These are phyloP conservation scores for Rhinopithecus roxellana DNA, from an alignment of 2,113 vertebrate genomes.

Conservation along the genomic window DNA sequence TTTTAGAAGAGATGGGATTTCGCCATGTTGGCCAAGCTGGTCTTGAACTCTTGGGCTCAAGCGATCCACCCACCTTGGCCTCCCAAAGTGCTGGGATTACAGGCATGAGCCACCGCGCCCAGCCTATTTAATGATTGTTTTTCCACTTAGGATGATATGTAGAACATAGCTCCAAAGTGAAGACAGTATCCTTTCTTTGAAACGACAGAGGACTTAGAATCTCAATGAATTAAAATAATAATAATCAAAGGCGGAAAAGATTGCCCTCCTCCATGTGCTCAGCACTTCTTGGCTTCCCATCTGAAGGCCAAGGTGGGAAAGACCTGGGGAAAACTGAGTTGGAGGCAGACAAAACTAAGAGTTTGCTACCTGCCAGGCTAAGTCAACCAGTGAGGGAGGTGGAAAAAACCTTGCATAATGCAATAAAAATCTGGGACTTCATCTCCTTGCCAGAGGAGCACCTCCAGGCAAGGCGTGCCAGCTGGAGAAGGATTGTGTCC, in stretches of 20 bases:
- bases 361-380: not conserved
- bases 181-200: not conserved
- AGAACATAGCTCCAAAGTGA: not conserved
- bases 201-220: not conserved
- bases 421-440: not conserved
- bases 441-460: not conserved
- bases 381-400: not conserved
- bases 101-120: too few species aligned
- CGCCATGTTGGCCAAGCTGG: too few species aligned
- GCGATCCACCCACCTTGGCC: too few species aligned
- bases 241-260: not conserved
- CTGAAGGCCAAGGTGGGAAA: too few species aligned
- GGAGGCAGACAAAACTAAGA: fast-evolving
- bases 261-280: too few species aligned
- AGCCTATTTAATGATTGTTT: not conserved
- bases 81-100: too few species aligned
- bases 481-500: not conserved
- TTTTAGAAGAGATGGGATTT: too few species aligned
- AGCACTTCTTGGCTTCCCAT: too few species aligned
- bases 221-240: not conserved
- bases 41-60: too few species aligned
- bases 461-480: not conserved
- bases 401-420: not conserved
- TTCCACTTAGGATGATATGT: not conserved
- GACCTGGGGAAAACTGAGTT: fast-evolving